A percentile compares a stretch with the other conserved stretches of the same genome.
Evolutionary conservation across 2,113 vertebrate species (phyloP).

Genomic region (Stictonetta naevosa): DNA sequence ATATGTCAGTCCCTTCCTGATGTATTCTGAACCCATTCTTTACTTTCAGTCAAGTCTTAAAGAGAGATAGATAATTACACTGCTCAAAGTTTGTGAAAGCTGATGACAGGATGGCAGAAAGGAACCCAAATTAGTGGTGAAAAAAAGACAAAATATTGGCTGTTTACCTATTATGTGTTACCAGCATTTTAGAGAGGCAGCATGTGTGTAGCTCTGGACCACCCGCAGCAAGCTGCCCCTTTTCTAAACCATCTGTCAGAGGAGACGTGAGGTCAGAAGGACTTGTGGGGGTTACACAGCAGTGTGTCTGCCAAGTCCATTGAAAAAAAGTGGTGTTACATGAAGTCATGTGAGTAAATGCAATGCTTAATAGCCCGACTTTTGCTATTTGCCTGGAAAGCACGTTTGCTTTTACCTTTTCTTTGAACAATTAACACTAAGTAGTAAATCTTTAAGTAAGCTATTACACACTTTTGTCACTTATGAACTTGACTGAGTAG

Average conservation of each 20-base stretch:
- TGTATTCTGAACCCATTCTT: not conserved
- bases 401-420: not conserved
- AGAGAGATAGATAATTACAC: not conserved
- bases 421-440: not conserved
- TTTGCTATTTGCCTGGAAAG: not conserved
- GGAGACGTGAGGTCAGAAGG: rapidly evolving
- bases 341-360: not conserved
- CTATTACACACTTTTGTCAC: not conserved
- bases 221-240: not conserved
- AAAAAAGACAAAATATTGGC: not conserved
- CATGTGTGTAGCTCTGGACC: not conserved
- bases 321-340: not conserved
- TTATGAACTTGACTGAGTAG: not conserved
- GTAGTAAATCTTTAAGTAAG: not conserved
- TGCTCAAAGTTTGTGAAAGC: conserved; percentile 3
- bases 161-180: not conserved
- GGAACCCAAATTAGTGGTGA: not conserved
- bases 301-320: not conserved
- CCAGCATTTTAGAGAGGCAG: not conserved
- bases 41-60: not conserved
- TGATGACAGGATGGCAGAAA: not conserved
- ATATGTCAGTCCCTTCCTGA: not conserved
- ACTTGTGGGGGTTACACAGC: not conserved
- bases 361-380: not conserved
- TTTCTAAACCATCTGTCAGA: not conserved